Percentiles rank a stretch among this genome's conserved stretches.
Conservation (phyloP, 1,140 invertebrate species). For the Lepidurus arcticus region DNA sequence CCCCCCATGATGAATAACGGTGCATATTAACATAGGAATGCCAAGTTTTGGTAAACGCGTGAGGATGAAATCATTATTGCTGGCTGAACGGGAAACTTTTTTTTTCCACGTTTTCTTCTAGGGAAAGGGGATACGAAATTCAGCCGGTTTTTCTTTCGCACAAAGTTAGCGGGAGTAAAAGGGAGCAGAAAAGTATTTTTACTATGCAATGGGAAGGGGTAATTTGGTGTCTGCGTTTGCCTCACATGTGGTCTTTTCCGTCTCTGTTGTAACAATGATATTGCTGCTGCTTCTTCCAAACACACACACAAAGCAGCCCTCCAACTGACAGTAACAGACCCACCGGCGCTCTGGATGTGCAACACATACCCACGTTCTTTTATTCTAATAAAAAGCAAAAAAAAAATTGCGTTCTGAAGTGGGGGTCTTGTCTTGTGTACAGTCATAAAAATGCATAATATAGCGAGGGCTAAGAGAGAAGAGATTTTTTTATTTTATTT, state of each 20-base stretch:
- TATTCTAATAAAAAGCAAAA: too few species aligned
- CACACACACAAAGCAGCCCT: constrained; percentile 8
- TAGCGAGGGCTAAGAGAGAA: background rate
- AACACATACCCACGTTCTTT: background rate
- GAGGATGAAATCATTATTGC: constrained; percentile 16
- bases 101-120: background rate
- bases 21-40: background rate
- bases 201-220: constrained; percentile 10
- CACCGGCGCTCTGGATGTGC: background rate
- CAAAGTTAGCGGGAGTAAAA: background rate
- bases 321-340: constrained; percentile 21
- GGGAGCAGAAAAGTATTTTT: constrained; percentile 26
- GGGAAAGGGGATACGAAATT: background rate
- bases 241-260: constrained; percentile 22
- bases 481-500: constrained; percentile 7
- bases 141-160: background rate
- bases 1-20: constrained; percentile 32
- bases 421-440: constrained; percentile 14
- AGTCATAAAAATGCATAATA: background rate
- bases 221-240: background rate
- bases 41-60: background rate
- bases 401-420: background rate
- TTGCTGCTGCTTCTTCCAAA: constrained; percentile 23
- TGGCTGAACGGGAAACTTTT: background rate
- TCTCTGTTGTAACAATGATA: constrained; percentile 20